A percentile compares a stretch with the other conserved stretches of the same genome.
These are phyloP conservation scores for Heliconius erato DNA, from an alignment of 2,888 invertebrate genomes.

Conservation along the genomic window DNA sequence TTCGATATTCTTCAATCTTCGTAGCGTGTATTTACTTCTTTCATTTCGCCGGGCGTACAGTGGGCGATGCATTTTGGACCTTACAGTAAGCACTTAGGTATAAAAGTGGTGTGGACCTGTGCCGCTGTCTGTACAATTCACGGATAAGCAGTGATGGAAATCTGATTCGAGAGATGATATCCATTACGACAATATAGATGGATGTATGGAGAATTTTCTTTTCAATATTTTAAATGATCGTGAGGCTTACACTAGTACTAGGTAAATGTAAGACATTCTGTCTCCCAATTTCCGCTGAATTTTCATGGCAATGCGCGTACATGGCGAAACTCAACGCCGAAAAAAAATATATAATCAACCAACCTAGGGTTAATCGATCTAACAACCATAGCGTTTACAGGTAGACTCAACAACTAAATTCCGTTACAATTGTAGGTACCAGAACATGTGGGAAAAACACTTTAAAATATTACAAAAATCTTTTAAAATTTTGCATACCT, in stretches of 20 bases:
- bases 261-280: no score
- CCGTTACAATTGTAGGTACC: no score
- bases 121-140: slow-evolving; percentile 14
- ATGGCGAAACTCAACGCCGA: no score
- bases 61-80: slow-evolving; percentile 27
- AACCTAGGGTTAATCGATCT: no score
- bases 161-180: slow-evolving; percentile 48
- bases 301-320: no score
- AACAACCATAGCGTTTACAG: no score
- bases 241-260: background rate
- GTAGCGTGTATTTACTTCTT: slow-evolving; percentile 39
- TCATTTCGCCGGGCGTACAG: slow-evolving; percentile 23
- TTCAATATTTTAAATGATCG: background rate
- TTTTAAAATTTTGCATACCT: background rate
- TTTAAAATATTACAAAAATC: slow-evolving; percentile 15
- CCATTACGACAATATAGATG: slow-evolving; percentile 34
- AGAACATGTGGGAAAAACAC: background rate
- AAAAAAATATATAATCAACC: no score
- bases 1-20: slow-evolving; percentile 42
- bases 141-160: slow-evolving; percentile 45
- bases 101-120: slow-evolving; percentile 18
- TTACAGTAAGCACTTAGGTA: slow-evolving; percentile 5
- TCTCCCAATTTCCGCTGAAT: no score
- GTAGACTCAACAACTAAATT: no score
- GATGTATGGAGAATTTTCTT: background rate